These are phyloP conservation scores for Hemiscyllium ocellatum DNA, from an alignment of 2,113 vertebrate species.

Conservation along the genomic window DNA sequence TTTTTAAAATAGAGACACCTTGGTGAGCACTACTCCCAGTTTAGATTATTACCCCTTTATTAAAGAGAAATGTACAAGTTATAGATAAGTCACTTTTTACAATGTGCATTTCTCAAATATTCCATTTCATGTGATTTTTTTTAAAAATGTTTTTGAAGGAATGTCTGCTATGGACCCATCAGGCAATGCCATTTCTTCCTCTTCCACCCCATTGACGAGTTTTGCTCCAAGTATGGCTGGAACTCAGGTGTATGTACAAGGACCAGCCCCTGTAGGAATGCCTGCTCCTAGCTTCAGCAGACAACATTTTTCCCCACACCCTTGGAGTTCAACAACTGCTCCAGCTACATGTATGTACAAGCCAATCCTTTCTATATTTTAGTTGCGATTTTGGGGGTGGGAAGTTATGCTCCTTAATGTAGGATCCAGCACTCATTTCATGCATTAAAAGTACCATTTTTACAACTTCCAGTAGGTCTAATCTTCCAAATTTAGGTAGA, in stretches of 20 bases:
- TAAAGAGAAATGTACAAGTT: conserved; percentile 38
- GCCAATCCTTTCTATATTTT: conserved; percentile 35
- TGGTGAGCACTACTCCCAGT: not conserved
- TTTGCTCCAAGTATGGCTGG: conserved; percentile 89
- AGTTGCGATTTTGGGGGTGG: conserved; percentile 3
- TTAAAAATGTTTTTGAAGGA: conserved; percentile 57
- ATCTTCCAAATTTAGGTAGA: not conserved
- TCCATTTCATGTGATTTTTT: conserved; percentile 37
- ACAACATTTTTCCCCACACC: conserved; percentile 98
- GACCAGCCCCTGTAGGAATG: conserved; percentile 73
- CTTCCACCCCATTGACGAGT: conserved; percentile 77
- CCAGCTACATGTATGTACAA: conserved; percentile 87
- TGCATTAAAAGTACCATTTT: not conserved
- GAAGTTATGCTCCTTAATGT: not conserved
- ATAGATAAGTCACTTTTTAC: conserved; percentile 36
- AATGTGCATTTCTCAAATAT: conserved; percentile 38
- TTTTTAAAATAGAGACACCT: not conserved
- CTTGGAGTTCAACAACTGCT: conserved; percentile 77
- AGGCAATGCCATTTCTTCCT: conserved; percentile 65
- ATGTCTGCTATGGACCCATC: conserved; percentile 72
- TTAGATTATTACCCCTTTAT: conserved; percentile 25
- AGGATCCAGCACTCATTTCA: not conserved
- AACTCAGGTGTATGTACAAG: conserved; percentile 85
- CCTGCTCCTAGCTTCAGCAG: conserved; percentile 84
- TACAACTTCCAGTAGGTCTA: not conserved